Evolutionary conservation across 2,888 invertebrate genomes (phyloP), one percentile per base, ranked within the genome.

Genomic region (Drosophila birchii): DNA sequence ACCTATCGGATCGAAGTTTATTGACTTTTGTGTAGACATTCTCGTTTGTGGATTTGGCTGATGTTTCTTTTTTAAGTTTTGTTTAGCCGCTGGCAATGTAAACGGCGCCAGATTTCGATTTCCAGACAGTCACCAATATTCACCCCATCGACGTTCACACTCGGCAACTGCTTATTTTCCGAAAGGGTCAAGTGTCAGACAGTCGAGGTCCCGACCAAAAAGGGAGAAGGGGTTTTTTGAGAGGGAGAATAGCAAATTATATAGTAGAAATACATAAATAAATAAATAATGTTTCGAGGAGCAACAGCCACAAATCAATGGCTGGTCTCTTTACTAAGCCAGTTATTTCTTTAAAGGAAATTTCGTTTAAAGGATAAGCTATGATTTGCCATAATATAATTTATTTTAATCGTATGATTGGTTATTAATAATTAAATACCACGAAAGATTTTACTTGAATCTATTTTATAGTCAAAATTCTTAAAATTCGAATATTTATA

Each of bases 111-210:
- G 84, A 88, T 84, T 84, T 68, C 68, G 68, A 69, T 69, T 68
- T 84, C 79, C 87, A 84, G 88, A 84, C 84, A 69, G 86, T 78
- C 83, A 75, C 80, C 86, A 78, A 76, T 59, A 57, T 57, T 44
- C 74, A 61, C 61, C 67, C 67, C 55, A 59, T 41, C 53, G 45
- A 16, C 39, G 34, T 55, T 20, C 59, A 32, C 29, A 49, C 34
- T 39, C n/a, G 39, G 39, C 76, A 86, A 83, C 81, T 80, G 78
- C 66, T 86, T 84, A 81, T 88, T 84, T 81, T 88, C 84, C 71
- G 79, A 84, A 74, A 78, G 84, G 84, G 88, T 84, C 88, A 84
- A 88, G 84, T 84, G 88, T 88, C 88, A 75, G 63, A 38, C 75
- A 44, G 57, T 29, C 51, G 58, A 69, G 59, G 61, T 73, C 12